These are phyloP conservation scores for Sesia bembeciformis DNA, from an alignment of 2,888 invertebrate genomes.

Conservation along the genomic window DNA sequence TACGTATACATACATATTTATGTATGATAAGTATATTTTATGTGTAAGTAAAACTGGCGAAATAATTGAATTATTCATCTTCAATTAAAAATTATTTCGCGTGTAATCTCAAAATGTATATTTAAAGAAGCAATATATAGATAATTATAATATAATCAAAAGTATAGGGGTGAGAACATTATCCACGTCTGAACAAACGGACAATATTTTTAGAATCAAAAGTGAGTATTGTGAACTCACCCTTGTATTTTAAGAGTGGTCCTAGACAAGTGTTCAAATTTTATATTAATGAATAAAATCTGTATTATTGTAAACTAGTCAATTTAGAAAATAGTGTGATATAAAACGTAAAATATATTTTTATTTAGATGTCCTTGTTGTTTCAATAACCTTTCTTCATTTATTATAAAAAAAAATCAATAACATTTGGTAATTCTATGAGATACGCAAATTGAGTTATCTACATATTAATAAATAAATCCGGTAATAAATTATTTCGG, in stretches of 20 bases:
- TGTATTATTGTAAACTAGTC: slow-evolving; percentile 12
- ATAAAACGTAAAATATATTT: background rate
- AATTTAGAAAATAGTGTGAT: slow-evolving; percentile 10
- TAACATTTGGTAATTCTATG: too few species aligned
- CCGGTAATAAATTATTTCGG: too few species aligned
- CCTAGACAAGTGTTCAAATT: slow-evolving; percentile 39
- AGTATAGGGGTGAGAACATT: too few species aligned
- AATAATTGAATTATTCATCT: too few species aligned
- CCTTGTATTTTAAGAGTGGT: slow-evolving; percentile 15
- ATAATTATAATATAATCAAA: too few species aligned
- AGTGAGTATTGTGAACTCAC: slow-evolving; percentile 4
- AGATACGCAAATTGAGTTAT: too few species aligned
- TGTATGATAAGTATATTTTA: slow-evolving; percentile 2
- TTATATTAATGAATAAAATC: slow-evolving; percentile 17
- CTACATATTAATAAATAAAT: too few species aligned
- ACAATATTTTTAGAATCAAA: background rate
- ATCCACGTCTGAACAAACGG: too few species aligned
- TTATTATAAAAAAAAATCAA: background rate
- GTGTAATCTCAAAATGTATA: too few species aligned
- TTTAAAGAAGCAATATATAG: too few species aligned
- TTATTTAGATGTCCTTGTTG: background rate
- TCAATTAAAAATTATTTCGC: too few species aligned
- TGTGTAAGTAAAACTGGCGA: background rate
- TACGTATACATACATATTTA: slow-evolving; percentile 7
- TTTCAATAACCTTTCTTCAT: background rate